Base-by-base conservation (phyloP, 2,888 invertebrate genomes). In the Labia minor region DNA sequence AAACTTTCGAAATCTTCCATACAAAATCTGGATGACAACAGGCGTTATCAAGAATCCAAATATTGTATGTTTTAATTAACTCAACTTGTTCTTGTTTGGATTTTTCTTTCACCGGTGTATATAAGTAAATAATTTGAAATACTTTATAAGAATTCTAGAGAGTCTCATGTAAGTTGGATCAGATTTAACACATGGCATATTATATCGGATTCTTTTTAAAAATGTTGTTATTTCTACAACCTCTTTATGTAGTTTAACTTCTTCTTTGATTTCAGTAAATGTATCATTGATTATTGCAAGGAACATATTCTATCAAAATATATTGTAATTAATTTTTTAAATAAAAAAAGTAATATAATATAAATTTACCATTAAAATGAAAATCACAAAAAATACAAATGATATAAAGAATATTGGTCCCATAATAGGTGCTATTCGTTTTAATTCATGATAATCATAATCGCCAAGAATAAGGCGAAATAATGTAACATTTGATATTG, bases 271-370 rank as follows among this genome's bases (percentile, higher is more conserved):
- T 72, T 86, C 85, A 0, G 85, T 82, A 74, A 89, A 90, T 0
- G 89, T 86, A 74, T 89, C 89, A 74, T 86, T 88, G 72, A 90
- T 88, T 73, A 90, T 90, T 69, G 89, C 90, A 76, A 90, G 75
- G 77, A 90, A 90, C 88, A 90, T 89, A 76, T 89, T 89, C 85
- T 85, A 72, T 11, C 73, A 70, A 19, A n/a, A n/a, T n/a, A n/a
- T n/a, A n/a, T n/a, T n/a, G n/a, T n/a, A n/a, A n/a, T n/a, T n/a
- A n/a, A n/a, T n/a, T n/a, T n/a, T n/a, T n/a, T n/a, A n/a, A n/a
- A n/a, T n/a, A n/a, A n/a, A n/a, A n/a, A n/a, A n/a, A n/a, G n/a
- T n/a, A n/a, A n/a, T n/a, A n/a, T n/a, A n/a, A n/a, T n/a, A n/a
- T n/a, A n/a, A 37, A 72, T 76, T 77, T 75, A 86, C 86, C 81